A percentile compares a stretch with the other conserved stretches of the same genome.
These are phyloP conservation scores for Onychostruthus taczanowskii DNA, from an alignment of 2,113 vertebrate species.

Conservation along the genomic window DNA sequence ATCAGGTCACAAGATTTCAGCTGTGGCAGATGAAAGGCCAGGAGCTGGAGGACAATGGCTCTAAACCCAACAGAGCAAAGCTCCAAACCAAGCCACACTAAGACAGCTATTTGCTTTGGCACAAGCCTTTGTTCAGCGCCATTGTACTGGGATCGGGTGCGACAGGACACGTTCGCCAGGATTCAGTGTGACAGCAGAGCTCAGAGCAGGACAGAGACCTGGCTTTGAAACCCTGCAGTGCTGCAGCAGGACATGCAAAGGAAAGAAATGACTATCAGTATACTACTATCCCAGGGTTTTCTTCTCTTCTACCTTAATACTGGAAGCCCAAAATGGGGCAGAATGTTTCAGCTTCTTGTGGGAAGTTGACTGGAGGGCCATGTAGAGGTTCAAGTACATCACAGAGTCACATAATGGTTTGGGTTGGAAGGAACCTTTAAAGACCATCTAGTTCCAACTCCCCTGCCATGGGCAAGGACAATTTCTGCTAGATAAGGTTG, in stretches of 20 bases:
- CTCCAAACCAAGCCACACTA: background rate
- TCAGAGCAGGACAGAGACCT: background rate
- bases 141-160: fast-evolving
- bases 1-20: background rate
- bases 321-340: background rate
- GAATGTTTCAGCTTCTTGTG: background rate
- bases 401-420: background rate
- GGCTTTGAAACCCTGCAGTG: background rate
- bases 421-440: background rate
- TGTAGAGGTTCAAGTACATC: background rate
- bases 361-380: background rate
- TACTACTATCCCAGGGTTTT: background rate
- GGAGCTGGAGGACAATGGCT: background rate
- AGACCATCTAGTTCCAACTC: background rate
- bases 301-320: background rate
- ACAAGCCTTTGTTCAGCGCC: background rate
- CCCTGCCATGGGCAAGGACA: background rate
- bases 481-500: background rate
- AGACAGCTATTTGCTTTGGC: background rate
- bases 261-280: background rate
- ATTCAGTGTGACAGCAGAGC: background rate
- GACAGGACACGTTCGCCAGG: background rate
- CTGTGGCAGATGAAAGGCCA: background rate
- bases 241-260: background rate
- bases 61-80: slow-evolving; percentile 10